Base-by-base conservation (phyloP, 2,113 vertebrate genomes). In the Cariama cristata region DNA sequence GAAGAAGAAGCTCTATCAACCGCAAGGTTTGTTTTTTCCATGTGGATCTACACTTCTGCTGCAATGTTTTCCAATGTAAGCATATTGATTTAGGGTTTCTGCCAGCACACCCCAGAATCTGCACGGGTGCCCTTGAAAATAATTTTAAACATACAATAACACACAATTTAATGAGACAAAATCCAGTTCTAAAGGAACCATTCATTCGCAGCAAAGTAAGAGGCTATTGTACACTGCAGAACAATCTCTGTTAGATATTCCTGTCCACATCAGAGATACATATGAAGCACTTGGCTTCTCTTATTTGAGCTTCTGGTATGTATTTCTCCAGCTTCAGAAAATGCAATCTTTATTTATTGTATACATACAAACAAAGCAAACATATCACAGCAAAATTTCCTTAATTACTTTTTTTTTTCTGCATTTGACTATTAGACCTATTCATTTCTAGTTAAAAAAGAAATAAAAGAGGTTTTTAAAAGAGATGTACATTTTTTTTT, bases 221-320 rank as follows among this genome's bases (percentile, higher is more conserved):
- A 62, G 2, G 1, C 35, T 58, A n/a, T 5, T 16, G 2, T 8
- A 71, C 11, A n/a, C 3, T 22, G 2, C 7, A 71, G 18, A 86
- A 69, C 38, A 90, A 66, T 6, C 18, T 71, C 30, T 58, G 6
- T 35, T 63, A 55, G 22, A 45, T 53, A 74, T 33, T 22, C 9
- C 14, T 75, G 23, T 44, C 22, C 23, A 32, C 6, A 63, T 12
- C 19, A 67, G 12, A 79, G 21, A 67, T 18, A 76, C 5, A 5
- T 40, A 40, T 6, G 12, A 76, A 83, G 11, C 24, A 40, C 5
- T 56, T 59, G 8, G 9, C 12, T 81, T 74, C 7, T 58, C 4
- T 40, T 74, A 35, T 49, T 68, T 87, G 27, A 67, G 4, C 1
- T 90, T 71, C 52, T 74, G 15, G 3, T 40, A 33, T 32, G 2